Evolutionary conservation across 2,888 invertebrate genomes (phyloP), one percentile per base, ranked within the genome.

Genomic region (Caenorhabditis afra): DNA sequence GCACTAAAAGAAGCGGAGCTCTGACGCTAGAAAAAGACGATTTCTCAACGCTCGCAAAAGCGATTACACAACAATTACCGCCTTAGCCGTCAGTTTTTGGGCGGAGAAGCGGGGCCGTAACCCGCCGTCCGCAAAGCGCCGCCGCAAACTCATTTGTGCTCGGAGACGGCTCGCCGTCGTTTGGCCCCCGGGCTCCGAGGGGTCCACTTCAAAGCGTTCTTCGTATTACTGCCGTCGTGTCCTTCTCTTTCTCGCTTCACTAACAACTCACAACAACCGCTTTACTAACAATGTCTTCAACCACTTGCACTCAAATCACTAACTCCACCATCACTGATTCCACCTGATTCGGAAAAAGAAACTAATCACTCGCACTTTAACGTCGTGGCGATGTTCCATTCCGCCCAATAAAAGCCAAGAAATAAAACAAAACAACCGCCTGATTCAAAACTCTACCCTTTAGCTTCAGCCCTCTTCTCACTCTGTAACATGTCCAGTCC

Each of bases 1-100:
- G 23, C 23, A 23, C 52, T 22, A 7, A 52, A 22, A 3, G 14
- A 16, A 35, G 37, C 35, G 64, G 7, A 7, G 29, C 29, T 29
- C 29, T 29, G 29, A 3, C 29, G 29, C 29, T 29, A 29, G n/a
- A 29, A 22, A 49, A 55, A 47, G 45, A 47, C 45, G 47, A 66
- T 23, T 66, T 66, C 41, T 20, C 50, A 58, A 45, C 39, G 41
- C 39, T 16, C 45, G 45, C 53, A 61, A 52, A 70, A 61, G 61
- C 70, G 29, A 49, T 58, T 57, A 57, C 64, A 39, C 57, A 23
- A 47, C 64, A 58, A 73, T 73, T 73, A 73, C 58, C 73, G 57
- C 57, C 41, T 62, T 39, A 62, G 70, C 52, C 45, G 71, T 61
- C 70, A 58, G 50, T 58, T 68, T 59, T 16, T 35, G 66, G 23